A percentile compares a stretch with the other conserved stretches of the same genome.
Evolutionary conservation across 2,797 vertebrate species (phyloP).

Genomic region (Xenops minutus): DNA sequence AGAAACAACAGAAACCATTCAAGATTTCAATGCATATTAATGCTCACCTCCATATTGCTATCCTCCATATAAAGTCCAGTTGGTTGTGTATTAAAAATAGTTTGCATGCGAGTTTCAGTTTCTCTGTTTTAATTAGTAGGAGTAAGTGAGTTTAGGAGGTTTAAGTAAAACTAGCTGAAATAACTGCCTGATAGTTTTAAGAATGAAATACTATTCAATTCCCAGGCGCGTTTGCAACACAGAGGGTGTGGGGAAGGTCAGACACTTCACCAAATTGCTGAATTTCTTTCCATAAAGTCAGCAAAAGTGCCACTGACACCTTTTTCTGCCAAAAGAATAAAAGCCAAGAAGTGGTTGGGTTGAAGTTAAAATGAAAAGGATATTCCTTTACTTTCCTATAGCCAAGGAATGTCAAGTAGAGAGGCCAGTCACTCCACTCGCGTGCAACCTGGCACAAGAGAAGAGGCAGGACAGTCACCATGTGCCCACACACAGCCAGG

Average conservation of each 20-base stretch:
- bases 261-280: not conserved
- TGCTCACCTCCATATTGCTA: not conserved
- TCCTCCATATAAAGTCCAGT: not conserved
- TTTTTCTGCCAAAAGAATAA: not conserved
- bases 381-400: not conserved
- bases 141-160: not conserved
- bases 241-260: not conserved
- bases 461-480: not conserved
- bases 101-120: not conserved
- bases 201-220: not conserved
- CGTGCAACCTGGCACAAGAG: fast-evolving
- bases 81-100: not conserved
- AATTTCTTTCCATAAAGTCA: not conserved
- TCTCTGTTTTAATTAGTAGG: not conserved
- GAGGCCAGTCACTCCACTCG: not conserved
- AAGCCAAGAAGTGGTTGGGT: not conserved
- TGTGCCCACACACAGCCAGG: fast-evolving
- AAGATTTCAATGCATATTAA: not conserved
- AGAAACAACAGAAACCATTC: not conserved
- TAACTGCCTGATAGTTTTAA: not conserved
- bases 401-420: not conserved
- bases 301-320: not conserved
- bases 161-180: constrained; percentile 12
- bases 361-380: not conserved
- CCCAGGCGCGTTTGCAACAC: not conserved